phyloP scores from a whole-genome alignment of 1,140 invertebrate genomes.

The Metopolophium dirhodum region DNA sequence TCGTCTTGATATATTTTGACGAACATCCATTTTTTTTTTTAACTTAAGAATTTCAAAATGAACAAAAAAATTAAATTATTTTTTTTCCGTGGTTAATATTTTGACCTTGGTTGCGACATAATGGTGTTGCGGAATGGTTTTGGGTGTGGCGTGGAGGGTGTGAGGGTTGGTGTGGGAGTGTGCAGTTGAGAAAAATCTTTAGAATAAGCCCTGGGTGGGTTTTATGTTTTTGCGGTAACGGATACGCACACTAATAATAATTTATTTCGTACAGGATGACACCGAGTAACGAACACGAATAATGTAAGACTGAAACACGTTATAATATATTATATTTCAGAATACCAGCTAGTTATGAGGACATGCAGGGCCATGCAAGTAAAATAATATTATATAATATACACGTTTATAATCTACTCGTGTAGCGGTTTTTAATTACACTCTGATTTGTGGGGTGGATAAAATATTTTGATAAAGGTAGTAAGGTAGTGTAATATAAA shows the following conservation, averaged over 20 bases:
- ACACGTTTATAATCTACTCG: neutral
- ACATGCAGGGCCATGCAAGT: neutral
- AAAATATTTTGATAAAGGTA: neutral
- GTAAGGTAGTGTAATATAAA: too few species aligned
- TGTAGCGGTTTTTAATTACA: neutral
- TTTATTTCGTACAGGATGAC: neutral
- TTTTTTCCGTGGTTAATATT: neutral
- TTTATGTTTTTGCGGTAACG: slow-evolving; percentile 1
- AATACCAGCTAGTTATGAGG: neutral
- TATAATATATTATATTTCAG: neutral
- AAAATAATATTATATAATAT: neutral
- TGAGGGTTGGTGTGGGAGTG: neutral
- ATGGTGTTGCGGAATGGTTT: neutral
- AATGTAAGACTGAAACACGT: neutral
- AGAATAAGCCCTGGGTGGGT: neutral
- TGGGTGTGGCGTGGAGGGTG: too few species aligned
- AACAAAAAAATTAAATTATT: neutral
- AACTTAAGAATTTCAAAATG: neutral
- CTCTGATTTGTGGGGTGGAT: neutral
- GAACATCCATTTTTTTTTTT: neutral
- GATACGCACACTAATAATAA: neutral
- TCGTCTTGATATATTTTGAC: neutral
- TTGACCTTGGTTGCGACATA: neutral
- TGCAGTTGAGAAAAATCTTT: slow-evolving; percentile 12
- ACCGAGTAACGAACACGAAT: neutral